These are phyloP conservation scores for Brevipalpus yothersi DNA, from an alignment of 1,140 invertebrate species.

Conservation along the genomic window DNA sequence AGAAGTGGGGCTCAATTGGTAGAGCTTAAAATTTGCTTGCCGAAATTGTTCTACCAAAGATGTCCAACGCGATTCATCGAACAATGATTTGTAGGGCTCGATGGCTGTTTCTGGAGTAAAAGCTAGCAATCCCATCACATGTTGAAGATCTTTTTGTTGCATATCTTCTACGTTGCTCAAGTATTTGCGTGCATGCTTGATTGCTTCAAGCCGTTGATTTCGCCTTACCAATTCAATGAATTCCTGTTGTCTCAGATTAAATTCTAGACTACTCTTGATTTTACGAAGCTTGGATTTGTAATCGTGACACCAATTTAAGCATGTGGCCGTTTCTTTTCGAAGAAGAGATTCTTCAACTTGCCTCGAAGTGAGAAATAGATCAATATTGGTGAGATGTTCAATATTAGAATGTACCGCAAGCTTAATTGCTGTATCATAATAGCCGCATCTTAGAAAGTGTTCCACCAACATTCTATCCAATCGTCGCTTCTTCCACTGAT, in stretches of 20 bases:
- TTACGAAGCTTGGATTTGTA: conserved; percentile 88
- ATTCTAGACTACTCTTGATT: conserved; percentile 39
- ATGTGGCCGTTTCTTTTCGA: conserved; percentile 55
- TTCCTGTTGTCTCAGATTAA: conserved; percentile 76
- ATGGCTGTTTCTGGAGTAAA: conserved; percentile 51
- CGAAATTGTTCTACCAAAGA: conserved; percentile 68
- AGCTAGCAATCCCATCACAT: conserved; percentile 80
- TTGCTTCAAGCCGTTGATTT: conserved; percentile 63
- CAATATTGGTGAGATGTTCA: conserved; percentile 59
- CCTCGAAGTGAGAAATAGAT: conserved; percentile 64
- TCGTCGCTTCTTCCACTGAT: conserved; percentile 51
- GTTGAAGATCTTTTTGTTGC: conserved; percentile 44
- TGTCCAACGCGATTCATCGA: conserved; percentile 45
- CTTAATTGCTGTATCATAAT: conserved; percentile 65
- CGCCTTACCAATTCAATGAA: conserved; percentile 79
- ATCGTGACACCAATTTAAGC: conserved; percentile 88
- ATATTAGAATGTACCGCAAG: conserved; percentile 56
- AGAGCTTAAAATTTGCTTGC: conserved; percentile 73
- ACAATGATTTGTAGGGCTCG: conserved; percentile 34
- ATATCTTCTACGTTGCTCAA: conserved; percentile 64
- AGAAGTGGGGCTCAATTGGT: conserved; percentile 69
- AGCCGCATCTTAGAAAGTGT: conserved; percentile 81
- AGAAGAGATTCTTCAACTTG: conserved; percentile 46
- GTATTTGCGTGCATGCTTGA: conserved; percentile 75
- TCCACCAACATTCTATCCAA: conserved; percentile 86